Evolutionary conservation across 2,113 vertebrate species (phyloP).

Genomic region (Drymodes brunneopygia): DNA sequence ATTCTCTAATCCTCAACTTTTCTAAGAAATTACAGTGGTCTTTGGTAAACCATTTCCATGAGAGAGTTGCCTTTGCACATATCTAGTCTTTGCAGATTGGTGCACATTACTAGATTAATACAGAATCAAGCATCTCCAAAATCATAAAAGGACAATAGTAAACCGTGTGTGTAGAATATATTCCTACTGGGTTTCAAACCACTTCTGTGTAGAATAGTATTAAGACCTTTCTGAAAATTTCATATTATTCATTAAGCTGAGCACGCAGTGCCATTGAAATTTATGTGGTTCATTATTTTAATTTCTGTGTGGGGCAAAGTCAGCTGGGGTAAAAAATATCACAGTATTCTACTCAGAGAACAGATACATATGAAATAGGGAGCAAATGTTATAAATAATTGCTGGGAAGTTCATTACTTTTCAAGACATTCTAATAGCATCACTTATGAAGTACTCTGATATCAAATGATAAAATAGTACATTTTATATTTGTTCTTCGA

Average conservation of each 20-base stretch:
- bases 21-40: not conserved
- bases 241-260: not conserved
- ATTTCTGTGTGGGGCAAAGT: not conserved
- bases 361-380: not conserved
- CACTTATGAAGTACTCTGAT: not conserved
- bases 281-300: not conserved
- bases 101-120: not conserved
- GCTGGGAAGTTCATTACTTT: not conserved
- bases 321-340: not conserved
- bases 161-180: not conserved
- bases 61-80: not conserved
- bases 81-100: not conserved
- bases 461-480: not conserved
- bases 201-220: not conserved
- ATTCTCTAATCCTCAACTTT: not conserved
- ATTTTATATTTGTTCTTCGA: not conserved
- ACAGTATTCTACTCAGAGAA: not conserved
- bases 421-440: not conserved
- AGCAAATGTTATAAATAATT: not conserved
- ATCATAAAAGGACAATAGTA: not conserved
- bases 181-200: not conserved
- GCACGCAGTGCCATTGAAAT: not conserved
- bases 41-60: not conserved
- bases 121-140: not conserved
- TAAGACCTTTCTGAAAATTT: not conserved